These are phyloP conservation scores for Formica exsecta DNA, from an alignment of 1,140 invertebrate species.

Conservation along the genomic window DNA sequence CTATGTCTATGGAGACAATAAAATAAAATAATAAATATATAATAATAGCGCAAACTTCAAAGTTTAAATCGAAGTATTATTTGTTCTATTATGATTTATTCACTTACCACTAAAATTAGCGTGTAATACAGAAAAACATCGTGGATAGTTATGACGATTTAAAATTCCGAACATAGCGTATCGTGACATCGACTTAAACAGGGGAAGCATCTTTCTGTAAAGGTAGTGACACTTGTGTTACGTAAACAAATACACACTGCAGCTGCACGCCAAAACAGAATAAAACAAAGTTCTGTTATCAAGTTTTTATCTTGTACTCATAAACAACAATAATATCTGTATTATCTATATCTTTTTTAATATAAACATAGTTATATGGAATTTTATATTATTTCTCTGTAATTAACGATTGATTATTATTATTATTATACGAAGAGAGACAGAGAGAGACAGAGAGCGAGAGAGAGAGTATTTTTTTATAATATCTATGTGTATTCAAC, in stretches of 20 bases:
- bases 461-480: neutral
- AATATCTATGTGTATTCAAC: neutral
- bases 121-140: constrained; percentile 13
- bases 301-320: neutral
- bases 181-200: neutral
- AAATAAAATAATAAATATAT: neutral
- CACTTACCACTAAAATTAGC: constrained; percentile 18
- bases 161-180: neutral
- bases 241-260: neutral
- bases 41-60: neutral
- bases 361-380: neutral
- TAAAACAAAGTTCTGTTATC: neutral
- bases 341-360: neutral
- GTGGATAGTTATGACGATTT: neutral
- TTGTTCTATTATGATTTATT: neutral
- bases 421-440: too few relatives aligned
- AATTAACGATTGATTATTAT: neutral
- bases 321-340: neutral
- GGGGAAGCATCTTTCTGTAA: constrained; percentile 16
- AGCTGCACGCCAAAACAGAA: neutral
- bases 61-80: neutral
- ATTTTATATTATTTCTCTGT: neutral
- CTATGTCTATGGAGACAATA: neutral
- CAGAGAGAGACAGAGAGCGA: too few relatives aligned
- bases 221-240: neutral